Percentiles rank a stretch among this genome's conserved stretches.
phyloP scores from a whole-genome alignment of 2,888 invertebrate genomes.

The Thereva unica region DNA sequence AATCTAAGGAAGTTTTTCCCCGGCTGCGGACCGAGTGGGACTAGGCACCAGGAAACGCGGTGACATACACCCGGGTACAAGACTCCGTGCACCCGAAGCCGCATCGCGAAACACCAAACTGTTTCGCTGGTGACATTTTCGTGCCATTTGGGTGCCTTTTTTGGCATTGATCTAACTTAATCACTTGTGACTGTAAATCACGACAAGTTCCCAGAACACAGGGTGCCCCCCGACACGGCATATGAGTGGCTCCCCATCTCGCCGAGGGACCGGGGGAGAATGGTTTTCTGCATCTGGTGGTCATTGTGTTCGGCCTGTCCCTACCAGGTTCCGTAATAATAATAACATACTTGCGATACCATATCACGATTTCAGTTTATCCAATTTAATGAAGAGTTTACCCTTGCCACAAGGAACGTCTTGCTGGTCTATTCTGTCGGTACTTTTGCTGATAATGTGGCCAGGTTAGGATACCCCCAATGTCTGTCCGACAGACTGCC shows the following conservation, averaged over 20 bases:
- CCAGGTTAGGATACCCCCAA: slow-evolving; percentile 12
- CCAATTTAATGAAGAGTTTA: slow-evolving; percentile 46
- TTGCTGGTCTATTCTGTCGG: slow-evolving; percentile 15
- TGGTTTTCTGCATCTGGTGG: slow-evolving; percentile 12
- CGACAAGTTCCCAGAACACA: not conserved
- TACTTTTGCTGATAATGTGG: slow-evolving; percentile 21
- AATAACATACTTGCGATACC: slow-evolving; percentile 41
- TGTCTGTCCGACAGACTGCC: slow-evolving; percentile 42
- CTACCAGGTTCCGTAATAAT: slow-evolving; percentile 25
- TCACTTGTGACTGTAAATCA: slow-evolving; percentile 3
- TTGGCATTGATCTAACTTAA: slow-evolving; percentile 3
- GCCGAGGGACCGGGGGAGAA: too few relatives aligned
- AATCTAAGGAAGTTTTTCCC: too few relatives aligned
- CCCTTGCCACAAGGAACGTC: not conserved
- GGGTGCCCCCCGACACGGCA: too few relatives aligned
- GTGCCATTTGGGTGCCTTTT: slow-evolving; percentile 9
- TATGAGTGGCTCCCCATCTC: too few relatives aligned
- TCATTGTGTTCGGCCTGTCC: slow-evolving; percentile 1
- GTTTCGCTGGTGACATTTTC: not conserved
- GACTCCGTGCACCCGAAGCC: too few relatives aligned
- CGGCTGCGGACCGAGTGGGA: too few relatives aligned
- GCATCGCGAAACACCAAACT: not conserved
- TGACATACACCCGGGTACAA: too few relatives aligned
- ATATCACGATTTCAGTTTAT: slow-evolving; percentile 47
- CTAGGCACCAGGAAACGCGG: too few relatives aligned